Evolutionary conservation across 2,113 vertebrate genomes (phyloP), one percentile per base, ranked within the genome.

Genomic region (Nestor notabilis): DNA sequence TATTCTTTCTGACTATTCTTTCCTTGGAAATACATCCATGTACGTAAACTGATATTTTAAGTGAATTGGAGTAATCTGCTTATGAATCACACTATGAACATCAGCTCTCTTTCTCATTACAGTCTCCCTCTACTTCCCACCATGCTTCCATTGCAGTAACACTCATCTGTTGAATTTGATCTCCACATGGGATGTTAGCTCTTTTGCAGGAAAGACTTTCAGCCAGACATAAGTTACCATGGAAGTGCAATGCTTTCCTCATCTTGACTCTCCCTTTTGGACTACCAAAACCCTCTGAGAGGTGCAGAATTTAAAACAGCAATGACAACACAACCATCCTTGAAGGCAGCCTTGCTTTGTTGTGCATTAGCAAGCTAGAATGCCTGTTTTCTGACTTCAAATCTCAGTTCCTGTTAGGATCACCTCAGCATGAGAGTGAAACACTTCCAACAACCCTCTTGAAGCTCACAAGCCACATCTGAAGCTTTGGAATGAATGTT

Each of bases 81-180:
- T 55, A 41, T 9, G 33, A 87, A 27, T 31, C 49, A 37, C 41
- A 4, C 41, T 65, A 25, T 39, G 27, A 81, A 35, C 28, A 49
- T 18, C 33, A 81, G 10, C 18, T 52, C 86, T 16, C 49, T 74
- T 89, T 43, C 20, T 78, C 13, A 25, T 49, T 70, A 10, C 12
- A 11, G 13, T 87, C 55, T 82, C 13, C 19, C 27, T 70, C 50
- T 1, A 1, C 43, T 87, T 78, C 20, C 14, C 17, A 17, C 23
- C 20, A 60, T 3, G 1, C 41, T 74, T 80, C 41, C 33, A 13
- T 31, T 0, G 0, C 41, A 56, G 68, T 33, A 75, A 55, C 11
- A 3, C 10, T n/a, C 7, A 13, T 17, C 49, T 49, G 37, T 5
- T 46, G 52, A 37, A 60, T 60, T 31, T 79, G 74, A 65, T 46